A percentile compares a stretch with the other conserved stretches of the same genome.
phyloP scores from a whole-genome alignment of 2,888 invertebrate genomes.

The Hoplodrina ambigua region DNA sequence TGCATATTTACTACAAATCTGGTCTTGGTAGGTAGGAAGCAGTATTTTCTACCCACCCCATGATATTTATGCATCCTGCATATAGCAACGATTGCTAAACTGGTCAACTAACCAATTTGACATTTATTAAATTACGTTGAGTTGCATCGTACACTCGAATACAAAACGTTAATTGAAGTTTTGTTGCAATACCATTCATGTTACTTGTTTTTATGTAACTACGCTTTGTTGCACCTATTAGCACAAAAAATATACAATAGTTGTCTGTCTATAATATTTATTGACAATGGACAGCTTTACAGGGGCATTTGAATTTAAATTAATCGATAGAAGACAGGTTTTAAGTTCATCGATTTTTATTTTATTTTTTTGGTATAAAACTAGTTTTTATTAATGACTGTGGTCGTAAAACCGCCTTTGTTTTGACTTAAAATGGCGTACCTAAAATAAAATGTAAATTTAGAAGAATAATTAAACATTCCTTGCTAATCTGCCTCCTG shows the following conservation, averaged over 20 bases:
- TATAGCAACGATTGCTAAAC: slow-evolving; percentile 25
- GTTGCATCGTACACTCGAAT: slow-evolving; percentile 6
- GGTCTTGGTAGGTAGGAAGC: too few species aligned
- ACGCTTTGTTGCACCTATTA: slow-evolving; percentile 22
- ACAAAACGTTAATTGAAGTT: slow-evolving; percentile 37
- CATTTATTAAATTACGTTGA: slow-evolving; percentile 38
- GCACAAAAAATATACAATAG: slow-evolving; percentile 8
- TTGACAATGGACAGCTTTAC: background rate
- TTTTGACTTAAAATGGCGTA: slow-evolving; percentile 2
- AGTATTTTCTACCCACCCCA: too few species aligned
- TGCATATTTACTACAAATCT: too few species aligned
- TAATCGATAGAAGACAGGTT: background rate
- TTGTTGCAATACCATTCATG: slow-evolving; percentile 30
- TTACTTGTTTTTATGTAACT: slow-evolving; percentile 43
- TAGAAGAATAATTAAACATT: slow-evolving; percentile 4
- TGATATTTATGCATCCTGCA: background rate
- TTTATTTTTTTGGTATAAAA: background rate
- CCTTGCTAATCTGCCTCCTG: background rate
- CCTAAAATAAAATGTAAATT: slow-evolving; percentile 26
- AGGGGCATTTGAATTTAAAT: background rate
- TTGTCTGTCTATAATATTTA: background rate
- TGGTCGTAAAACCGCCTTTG: slow-evolving; percentile 3
- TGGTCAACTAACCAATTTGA: slow-evolving; percentile 34
- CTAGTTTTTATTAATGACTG: background rate
- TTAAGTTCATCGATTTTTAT: background rate